Base-by-base conservation (phyloP, 1,140 invertebrate species). In the Gonioctena quinquepunctata region DNA sequence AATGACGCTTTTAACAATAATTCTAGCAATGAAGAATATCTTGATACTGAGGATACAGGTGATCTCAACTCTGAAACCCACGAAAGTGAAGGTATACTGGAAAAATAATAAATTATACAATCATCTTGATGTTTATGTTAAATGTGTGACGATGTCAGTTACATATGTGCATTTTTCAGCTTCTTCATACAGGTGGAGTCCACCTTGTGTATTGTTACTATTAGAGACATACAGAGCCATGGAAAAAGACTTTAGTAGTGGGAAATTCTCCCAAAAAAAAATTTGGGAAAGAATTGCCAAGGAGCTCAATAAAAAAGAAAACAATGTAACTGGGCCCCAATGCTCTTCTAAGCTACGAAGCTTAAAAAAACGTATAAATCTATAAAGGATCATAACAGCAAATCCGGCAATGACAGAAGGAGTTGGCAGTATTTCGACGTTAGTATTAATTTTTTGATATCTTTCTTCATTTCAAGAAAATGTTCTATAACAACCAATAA, bases 331-430 rank as follows among this genome's bases (percentile, higher is more conserved):
- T 68, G 66, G 52, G 7, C 52, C 66, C 7, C 66, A 68, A 60
- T 68, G 66, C 28, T 27, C 52, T 21, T 27, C 66, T 13, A 68
- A 68, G 27, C 1, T 68, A 26, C 11, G 27, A 59, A 56, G 52
- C 11, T 28, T 68, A 26, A 68, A 68, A 68, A 56, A 42, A 60
- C 52, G 5, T 68, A 59, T 21, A 68, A 68, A 27, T 68, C 66
- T 19, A 68, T 68, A 26, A 68, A 68, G 60, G 66, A 68, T 49
- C 66, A 68, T 48, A 68, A 68, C 21, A 68, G 28, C 28, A 68
- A 60, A 60, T 68, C 66, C 21, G 27, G 66, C 19, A 68, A 68
- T 48, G 56, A 56, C 52, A 42, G 27, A 60, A 60, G 54, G 56
- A 61, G 21, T 27, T 68, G 66, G 66, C 56, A 22, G 22, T 68